These are phyloP conservation scores for Drosophila bocqueti DNA, from an alignment of 1,140 invertebrate genomes.

Conservation along the genomic window DNA sequence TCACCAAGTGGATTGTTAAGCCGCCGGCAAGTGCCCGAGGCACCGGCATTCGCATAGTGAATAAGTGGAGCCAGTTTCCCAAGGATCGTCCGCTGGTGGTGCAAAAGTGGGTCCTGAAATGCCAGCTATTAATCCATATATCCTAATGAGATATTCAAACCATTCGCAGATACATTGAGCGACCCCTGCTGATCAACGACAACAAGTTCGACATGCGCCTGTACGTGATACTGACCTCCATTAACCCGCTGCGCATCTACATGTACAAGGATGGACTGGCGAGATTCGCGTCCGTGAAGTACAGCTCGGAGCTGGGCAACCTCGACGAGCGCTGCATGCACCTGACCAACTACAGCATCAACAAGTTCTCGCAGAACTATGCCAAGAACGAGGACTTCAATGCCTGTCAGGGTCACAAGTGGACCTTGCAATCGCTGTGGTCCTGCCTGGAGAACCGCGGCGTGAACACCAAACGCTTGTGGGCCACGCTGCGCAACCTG, in stretches of 20 bases:
- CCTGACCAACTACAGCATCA: constrained; percentile 99
- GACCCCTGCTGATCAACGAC: constrained; percentile 96
- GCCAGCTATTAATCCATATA: accelerated
- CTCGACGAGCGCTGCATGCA: constrained; percentile 97
- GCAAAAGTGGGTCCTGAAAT: constrained; percentile 87
- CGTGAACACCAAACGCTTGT: constrained; percentile 92
- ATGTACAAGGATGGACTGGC: constrained; percentile 98
- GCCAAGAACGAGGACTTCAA: constrained; percentile 94
- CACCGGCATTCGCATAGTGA: constrained; percentile 96
- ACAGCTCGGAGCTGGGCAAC: constrained; percentile 91
- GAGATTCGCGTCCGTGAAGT: constrained; percentile 95
- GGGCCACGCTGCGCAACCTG: constrained; percentile 92
- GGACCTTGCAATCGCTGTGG: constrained; percentile 92
- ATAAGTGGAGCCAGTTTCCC: constrained; percentile 96
- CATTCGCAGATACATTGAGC: constrained; percentile 89
- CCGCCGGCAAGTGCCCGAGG: constrained; percentile 97
- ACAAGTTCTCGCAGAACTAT: constrained; percentile 95
- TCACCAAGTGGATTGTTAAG: constrained; percentile 93
- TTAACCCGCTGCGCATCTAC: constrained; percentile 96
- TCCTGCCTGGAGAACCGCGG: constrained; percentile 89
- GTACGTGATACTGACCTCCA: constrained; percentile 97
- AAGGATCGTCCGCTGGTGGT: constrained; percentile 95
- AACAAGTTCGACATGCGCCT: constrained; percentile 97
- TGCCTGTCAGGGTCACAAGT: constrained; percentile 95
- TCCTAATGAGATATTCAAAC: background rate